Evolutionary conservation across 2,113 vertebrate genomes (phyloP), one percentile per base, ranked within the genome.

Genomic region (Pseudorasbora parva): DNA sequence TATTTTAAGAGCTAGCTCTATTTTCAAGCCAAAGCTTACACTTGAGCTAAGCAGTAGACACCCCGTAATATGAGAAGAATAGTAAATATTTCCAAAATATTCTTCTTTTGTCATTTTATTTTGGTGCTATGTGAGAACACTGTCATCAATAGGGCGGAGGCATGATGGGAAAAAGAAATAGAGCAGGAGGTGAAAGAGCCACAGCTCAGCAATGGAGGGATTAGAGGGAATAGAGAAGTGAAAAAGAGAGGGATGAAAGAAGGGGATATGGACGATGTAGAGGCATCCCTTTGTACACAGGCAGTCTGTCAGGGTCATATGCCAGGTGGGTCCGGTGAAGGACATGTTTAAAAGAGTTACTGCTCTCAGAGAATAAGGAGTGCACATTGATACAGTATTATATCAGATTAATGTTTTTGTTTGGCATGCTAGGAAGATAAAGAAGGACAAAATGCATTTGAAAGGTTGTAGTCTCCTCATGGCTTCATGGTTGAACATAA

Each of bases 131-230:
- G n/a, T 60, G 76, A 60, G 76, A 78, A 78, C 56, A 78, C 12
- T 60, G 56, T 60, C 76, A 78, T 37, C 73, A 27, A 60, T 10
- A 69, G 37, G 54, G 43, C 59, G 76, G 21, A 9, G 41, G n/a
- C 27, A 78, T 21, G 51, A 73, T 37, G 60, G 27, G 21, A 57
- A 5, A 47, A 49, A 27, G 69, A n/a, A 43, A 27, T 14, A 62
- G 25, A 54, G 66, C 54, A 68, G 30, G 27, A 47, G 43, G 33
- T 10, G 15, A 60, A 12, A 78, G 54, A 27, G 17, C 83, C 43
- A 21, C 47, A 78, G 64, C n/a, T 64, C 23, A 27, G 79, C 86
- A 89, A 51, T 87, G 86, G 60, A 83, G 7, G 14, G 81, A 80
- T 43, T 78, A 74, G 84, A 76, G 8, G 59, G 45, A 37, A 66